Evolutionary conservation across 1,140 invertebrate genomes (phyloP).

Genomic region (Ceratoteleas bidentatus): DNA sequence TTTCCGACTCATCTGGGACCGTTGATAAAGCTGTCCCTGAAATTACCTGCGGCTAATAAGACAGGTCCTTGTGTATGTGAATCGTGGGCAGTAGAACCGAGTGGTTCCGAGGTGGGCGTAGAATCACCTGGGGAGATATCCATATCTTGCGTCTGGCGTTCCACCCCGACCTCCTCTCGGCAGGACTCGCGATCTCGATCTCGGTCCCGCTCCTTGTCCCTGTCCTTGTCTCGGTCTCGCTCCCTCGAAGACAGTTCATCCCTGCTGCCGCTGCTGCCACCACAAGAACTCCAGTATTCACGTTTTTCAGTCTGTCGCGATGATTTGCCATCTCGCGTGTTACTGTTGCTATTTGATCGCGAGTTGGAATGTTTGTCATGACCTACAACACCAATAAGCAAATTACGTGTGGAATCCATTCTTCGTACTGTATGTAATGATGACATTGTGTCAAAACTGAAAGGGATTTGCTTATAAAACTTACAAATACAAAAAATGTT

Average conservation of each 20-base stretch:
- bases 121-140: conserved; percentile 93
- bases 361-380: conserved; percentile 91
- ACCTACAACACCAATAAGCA: conserved; percentile 76
- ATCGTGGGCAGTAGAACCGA: conserved; percentile 76
- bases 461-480: too few species aligned
- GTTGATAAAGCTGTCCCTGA: not conserved
- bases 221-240: conserved; percentile 73
- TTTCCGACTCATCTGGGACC: not conserved
- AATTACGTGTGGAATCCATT: not conserved
- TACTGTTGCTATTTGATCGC: conserved; percentile 83
- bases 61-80: conserved; percentile 82
- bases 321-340: conserved; percentile 79
- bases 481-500: too few species aligned
- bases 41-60: conserved; percentile 83
- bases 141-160: conserved; percentile 87
- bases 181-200: conserved; percentile 75
- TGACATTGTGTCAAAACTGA: too few species aligned
- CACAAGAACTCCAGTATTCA: conserved; percentile 79
- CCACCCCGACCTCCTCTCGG: conserved; percentile 73
- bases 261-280: conserved; percentile 72
- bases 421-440: too few species aligned
- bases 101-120: conserved; percentile 88
- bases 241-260: conserved; percentile 72
- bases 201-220: conserved; percentile 75
- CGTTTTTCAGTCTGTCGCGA: conserved; percentile 80